These are phyloP conservation scores for Argyresthia albistria DNA, from an alignment of 2,888 invertebrate species.

Conservation along the genomic window DNA sequence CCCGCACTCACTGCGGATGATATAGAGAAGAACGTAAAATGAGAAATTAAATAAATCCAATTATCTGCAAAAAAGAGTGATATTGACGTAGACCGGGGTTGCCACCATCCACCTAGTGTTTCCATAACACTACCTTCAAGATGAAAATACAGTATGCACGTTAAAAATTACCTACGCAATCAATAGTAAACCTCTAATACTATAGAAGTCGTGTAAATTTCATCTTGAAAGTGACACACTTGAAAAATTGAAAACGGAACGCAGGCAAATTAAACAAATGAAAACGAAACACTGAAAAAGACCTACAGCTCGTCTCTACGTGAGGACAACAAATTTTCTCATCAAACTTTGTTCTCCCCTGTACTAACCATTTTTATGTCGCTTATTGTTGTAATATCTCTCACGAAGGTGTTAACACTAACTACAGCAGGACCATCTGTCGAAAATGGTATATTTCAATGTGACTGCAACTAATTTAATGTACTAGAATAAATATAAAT, in stretches of 20 bases:
- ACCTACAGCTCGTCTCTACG: slow-evolving; percentile 7
- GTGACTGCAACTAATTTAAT: background rate
- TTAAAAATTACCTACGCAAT: slow-evolving; percentile 17
- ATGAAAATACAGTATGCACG: slow-evolving; percentile 12
- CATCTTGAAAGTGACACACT: slow-evolving; percentile 21
- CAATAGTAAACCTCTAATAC: background rate
- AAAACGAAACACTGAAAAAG: slow-evolving; percentile 10
- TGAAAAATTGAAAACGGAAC: slow-evolving; percentile 14
- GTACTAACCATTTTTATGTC: slow-evolving; percentile 99
- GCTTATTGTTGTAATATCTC: slow-evolving; percentile 98
- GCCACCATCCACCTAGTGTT: background rate
- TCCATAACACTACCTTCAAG: slow-evolving; percentile 13
- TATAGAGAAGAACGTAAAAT: slow-evolving; percentile 12
- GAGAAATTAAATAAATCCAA: background rate
- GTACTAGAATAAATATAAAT: slow-evolving; percentile 6
- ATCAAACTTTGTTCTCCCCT: slow-evolving; percentile 3
- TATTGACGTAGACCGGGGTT: background rate
- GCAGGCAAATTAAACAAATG: slow-evolving; percentile 11
- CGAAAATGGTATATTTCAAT: slow-evolving; percentile 20
- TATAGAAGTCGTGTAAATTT: background rate
- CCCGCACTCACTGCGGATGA: slow-evolving; percentile 34
- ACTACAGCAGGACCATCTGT: slow-evolving; percentile 97
- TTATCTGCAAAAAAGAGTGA: background rate
- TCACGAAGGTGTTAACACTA: slow-evolving; percentile 97
- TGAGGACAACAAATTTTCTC: slow-evolving; percentile 1